phyloP scores from a whole-genome alignment of 2,113 vertebrate species.

The Lota lota region DNA sequence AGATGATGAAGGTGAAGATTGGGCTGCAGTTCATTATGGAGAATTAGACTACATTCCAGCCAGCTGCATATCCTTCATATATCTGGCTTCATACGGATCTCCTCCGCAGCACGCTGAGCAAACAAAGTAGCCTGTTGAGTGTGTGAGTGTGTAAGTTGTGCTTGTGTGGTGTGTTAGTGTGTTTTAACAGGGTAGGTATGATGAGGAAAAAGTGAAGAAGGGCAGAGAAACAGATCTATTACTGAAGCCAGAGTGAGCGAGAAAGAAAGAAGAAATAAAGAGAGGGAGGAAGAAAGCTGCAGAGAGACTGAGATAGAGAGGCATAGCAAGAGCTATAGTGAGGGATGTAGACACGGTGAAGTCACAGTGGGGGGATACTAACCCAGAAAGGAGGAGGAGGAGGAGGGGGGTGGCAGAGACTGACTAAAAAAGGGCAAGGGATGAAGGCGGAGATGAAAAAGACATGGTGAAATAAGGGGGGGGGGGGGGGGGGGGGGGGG shows the following conservation, averaged over 20 bases:
- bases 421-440: conserved; percentile 8
- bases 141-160: neutral
- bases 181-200: conserved; percentile 22
- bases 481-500: neutral
- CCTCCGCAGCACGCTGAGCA: conserved; percentile 53
- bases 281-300: neutral
- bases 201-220: neutral
- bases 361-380: neutral
- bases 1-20: conserved; percentile 69
- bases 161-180: neutral
- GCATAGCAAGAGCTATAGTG: neutral
- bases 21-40: conserved; percentile 64
- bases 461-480: conserved; percentile 32
- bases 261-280: neutral
- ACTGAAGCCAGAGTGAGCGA: neutral
- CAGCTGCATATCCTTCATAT: conserved; percentile 53
- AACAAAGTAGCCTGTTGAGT: conserved; percentile 51
- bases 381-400: neutral
- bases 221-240: neutral
- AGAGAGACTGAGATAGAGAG: neutral
- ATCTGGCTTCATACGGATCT: conserved; percentile 52
- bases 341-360: too few relatives aligned
- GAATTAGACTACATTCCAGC: conserved; percentile 60
- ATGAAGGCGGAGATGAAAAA: neutral
- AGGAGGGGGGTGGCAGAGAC: conserved; percentile 35